Conservation (phyloP, 2,797 vertebrate genomes). For the Lates japonicus region DNA sequence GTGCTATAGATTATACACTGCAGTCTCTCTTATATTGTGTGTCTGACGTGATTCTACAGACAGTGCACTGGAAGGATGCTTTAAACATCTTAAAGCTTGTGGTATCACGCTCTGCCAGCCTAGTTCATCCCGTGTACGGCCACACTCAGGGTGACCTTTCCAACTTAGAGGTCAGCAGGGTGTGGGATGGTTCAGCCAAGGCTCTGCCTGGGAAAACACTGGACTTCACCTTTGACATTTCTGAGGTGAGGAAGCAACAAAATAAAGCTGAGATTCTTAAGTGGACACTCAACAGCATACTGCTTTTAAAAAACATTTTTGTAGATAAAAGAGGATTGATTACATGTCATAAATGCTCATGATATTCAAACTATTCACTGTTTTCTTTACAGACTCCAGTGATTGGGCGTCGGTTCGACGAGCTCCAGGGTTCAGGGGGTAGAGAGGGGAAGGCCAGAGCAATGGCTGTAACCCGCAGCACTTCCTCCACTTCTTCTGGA, state of each 20-base stretch:
- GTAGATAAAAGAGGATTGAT: background rate
- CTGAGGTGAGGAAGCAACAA: constrained; percentile 87
- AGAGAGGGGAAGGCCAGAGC: constrained; percentile 93
- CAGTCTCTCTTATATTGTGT: constrained; percentile 14
- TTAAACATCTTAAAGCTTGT: constrained; percentile 97
- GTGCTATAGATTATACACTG: background rate
- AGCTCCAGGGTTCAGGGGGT: constrained; percentile 92
- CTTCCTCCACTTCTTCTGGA: constrained; percentile 97
- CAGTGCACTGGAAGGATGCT: constrained; percentile 97
- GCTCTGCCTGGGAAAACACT: constrained; percentile 97
- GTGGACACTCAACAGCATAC: background rate
- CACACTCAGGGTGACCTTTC: constrained; percentile 93
- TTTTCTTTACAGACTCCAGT: constrained; percentile 89
- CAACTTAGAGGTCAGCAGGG: constrained; percentile 95
- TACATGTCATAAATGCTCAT: background rate
- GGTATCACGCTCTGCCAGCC: constrained; percentile 96
- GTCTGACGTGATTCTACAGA: constrained; percentile 80
- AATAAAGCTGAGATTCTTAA: background rate
- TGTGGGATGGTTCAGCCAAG: constrained; percentile 96
- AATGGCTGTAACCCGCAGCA: constrained; percentile 96
- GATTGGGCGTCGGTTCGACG: constrained; percentile 95
- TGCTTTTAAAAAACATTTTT: background rate
- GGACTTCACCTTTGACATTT: constrained; percentile 99
- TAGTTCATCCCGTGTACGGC: constrained; percentile 93
- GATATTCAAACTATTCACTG: background rate